A percentile compares a stretch with the other conserved stretches of the same genome.
Conservation (phyloP, 2,888 invertebrate species). For the Drosophila histrio region DNA sequence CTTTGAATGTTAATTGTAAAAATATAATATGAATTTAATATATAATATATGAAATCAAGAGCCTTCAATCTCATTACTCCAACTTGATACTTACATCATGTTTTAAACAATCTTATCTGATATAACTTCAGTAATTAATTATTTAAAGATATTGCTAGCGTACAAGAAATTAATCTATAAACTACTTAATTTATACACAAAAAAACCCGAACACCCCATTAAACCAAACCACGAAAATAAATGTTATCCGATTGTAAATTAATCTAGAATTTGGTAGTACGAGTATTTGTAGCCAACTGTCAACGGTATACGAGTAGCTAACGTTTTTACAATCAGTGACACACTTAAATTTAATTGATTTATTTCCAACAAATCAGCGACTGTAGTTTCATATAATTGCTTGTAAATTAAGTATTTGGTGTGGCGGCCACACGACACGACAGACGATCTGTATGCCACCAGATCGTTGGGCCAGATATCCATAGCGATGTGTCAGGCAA, state of each 20-base stretch:
- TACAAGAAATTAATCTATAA: background rate
- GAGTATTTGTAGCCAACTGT: background rate
- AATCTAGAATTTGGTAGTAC: conserved; percentile 32
- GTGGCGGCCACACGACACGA: conserved; percentile 33
- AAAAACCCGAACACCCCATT: background rate
- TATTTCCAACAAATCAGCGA: conserved; percentile 75
- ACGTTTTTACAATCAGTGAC: conserved; percentile 66
- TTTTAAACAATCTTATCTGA: no score
- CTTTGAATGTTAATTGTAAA: no score
- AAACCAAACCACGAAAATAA: conserved; percentile 16
- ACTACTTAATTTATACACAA: no score
- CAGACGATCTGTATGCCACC: conserved; percentile 32
- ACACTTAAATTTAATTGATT: conserved; percentile 78
- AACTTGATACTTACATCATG: no score
- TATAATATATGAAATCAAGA: no score
- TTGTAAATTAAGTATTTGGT: conserved; percentile 73
- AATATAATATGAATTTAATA: no score
- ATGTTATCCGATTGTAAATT: conserved; percentile 36
- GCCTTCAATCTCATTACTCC: no score
- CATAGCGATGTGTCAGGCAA: background rate
- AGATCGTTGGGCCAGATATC: conserved; percentile 24
- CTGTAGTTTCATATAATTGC: conserved; percentile 76
- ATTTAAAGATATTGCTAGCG: background rate
- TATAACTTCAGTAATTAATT: no score
- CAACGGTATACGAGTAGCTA: conserved; percentile 7